Base-by-base conservation (phyloP, 2,797 vertebrate genomes). In the Gila robusta region DNA sequence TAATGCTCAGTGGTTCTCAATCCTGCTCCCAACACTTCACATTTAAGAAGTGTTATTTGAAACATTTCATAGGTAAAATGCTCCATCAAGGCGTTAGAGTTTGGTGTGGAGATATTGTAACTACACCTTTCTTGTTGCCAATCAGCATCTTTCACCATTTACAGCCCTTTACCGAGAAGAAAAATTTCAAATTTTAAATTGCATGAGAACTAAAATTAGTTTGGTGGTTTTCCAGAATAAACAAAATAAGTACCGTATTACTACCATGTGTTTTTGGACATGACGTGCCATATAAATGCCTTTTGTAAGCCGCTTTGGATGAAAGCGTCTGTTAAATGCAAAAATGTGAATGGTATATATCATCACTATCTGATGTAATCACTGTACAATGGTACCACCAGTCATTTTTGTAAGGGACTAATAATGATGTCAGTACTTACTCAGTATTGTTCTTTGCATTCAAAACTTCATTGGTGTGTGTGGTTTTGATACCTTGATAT, bases 1-100 rank as follows among this genome's bases (percentile, higher is more conserved):
- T 64, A 62, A 16, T 41, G 70, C 49, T 72, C 37, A 73, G 70
- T 44, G 70, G 23, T 82, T 82, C 37, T 73, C 69, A 81, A 54
- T 54, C 79, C 47, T 49, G 41, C 62, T 67, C 62, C 62, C 16
- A 79, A 59, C 14, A 80, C 62, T 23, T 44, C 17, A 62, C 62
- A 64, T 49, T 49, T 26, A 37, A 23, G 47, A 82, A 71, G 49
- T 54, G 26, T 70, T 56, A 69, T 17, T 70, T 82, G 1, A 71
- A 44, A 47, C 79, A 66, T 19, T 11, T 49, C 62, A 49, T 67
- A 49, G 28, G 16, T 47, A 62, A 62, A 44, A 39, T 79, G 26
- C 16, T 47, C n/a, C 16, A 47, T 32, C 39, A 47, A 28, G 39
- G 21, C 11, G 7, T 78, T n/a, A 23, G 32, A 4, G 35, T 77